Base-by-base conservation (phyloP, 2,113 vertebrate species). In the Craseonycteris thonglongyai region DNA sequence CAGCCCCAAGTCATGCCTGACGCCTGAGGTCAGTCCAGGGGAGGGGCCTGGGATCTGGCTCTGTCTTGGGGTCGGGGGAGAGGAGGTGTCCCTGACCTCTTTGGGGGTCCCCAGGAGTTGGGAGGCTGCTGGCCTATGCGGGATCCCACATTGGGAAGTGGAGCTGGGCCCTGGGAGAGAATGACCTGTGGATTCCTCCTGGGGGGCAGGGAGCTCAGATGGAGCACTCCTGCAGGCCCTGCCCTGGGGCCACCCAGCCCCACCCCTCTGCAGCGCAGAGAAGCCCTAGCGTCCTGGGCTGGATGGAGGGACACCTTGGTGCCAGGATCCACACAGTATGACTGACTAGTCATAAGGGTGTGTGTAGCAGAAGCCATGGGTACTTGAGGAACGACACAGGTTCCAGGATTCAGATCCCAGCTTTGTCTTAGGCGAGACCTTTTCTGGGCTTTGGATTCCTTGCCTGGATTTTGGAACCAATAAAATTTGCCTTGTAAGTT, bases 1-100 rank as follows among this genome's bases (percentile, higher is more conserved):
- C 95, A 99, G 99, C n/a, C 98, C 98, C 90, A 99, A 99, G 96
- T 99, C 99, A 12, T 99, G 99, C 94, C 99, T 99, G 0, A 99
- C 99, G 3, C 99, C 99, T 0, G 99, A 99, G 99, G 99, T 99
- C 97, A 98, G 98, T 98, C 4, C 87, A 59, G 54, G 28, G 40
- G 49, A 35, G 42, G 33, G 56, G 5, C 26, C 28, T 33, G 40
- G 61, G 51, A 8, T 66, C 49, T 38, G 68, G 65, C 56, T 38
- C 58, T 58, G 54, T 13, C 22, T 80, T 35, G 33, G 33, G 47
- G 3, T 14, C 45, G 14, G 15, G 35, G 24, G 5, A 6, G 0
- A 15, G 54, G 42, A 14, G 35, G 14, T 40, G 69, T 28, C 30
- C 7, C 22, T 80, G 16, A 59, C 68, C 14, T 85, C 87, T 63